These are phyloP conservation scores for Hucho hucho DNA, from an alignment of 2,113 vertebrate species.

Conservation along the genomic window DNA sequence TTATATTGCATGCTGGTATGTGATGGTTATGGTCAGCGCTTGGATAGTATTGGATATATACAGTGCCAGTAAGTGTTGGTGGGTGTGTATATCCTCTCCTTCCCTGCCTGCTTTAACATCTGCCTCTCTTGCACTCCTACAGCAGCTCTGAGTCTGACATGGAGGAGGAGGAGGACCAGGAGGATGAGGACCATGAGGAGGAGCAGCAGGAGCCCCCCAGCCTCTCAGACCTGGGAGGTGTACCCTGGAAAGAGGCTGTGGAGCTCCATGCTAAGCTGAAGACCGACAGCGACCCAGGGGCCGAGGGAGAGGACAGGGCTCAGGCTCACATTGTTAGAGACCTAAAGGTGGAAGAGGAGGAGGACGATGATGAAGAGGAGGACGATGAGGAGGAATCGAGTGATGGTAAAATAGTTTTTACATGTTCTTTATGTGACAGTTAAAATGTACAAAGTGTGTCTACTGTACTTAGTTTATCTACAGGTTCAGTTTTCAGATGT, in stretches of 20 bases:
- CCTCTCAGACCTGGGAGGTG: conserved; percentile 86
- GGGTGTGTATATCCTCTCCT: not conserved
- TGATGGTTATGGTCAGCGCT: too few species aligned
- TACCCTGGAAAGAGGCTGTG: conserved; percentile 92
- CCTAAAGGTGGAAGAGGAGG: conserved; percentile 38
- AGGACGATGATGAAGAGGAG: conserved; percentile 53
- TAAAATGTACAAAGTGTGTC: not conserved
- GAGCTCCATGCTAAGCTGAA: conserved; percentile 86
- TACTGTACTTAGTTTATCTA: not conserved
- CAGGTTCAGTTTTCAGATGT: too few species aligned
- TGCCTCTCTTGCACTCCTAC: conserved; percentile 16
- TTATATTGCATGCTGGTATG: too few species aligned
- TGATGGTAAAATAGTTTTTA: conserved; percentile 77
- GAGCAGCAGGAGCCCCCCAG: conserved; percentile 67
- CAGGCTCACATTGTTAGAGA: conserved; percentile 23
- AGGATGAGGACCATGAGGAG: conserved; percentile 76
- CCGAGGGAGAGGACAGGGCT: conserved; percentile 59
- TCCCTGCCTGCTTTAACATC: not conserved
- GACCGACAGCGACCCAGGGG: conserved; percentile 69
- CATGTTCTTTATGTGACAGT: not conserved
- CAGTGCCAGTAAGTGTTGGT: too few species aligned
- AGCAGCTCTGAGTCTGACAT: conserved; percentile 98
- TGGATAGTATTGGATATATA: too few species aligned
- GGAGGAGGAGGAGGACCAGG: conserved; percentile 82
- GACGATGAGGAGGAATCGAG: conserved; percentile 74